Evolutionary conservation across 2,113 vertebrate genomes (phyloP), one percentile per base, ranked within the genome.

Genomic region (Heloderma charlesbogerti): DNA sequence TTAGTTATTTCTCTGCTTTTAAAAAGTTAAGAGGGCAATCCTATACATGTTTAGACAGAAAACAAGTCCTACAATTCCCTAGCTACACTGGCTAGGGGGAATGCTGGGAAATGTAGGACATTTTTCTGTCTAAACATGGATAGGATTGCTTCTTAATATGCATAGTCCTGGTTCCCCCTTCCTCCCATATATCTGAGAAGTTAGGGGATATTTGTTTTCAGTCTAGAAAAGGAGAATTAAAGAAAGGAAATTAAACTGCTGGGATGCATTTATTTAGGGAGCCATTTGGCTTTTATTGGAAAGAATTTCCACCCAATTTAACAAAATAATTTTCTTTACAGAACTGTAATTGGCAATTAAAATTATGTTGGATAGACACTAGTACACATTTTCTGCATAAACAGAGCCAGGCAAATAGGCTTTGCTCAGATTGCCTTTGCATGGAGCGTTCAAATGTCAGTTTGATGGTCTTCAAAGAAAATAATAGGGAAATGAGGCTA

Each of bases 401-500:
- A 93, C 83, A 92, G 92, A 90, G 34, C 91, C 88, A 75, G 87
- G 87, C 40, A 66, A 88, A 87, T 72, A 85, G 57, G 34, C 77
- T 88, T 90, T 0, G 0, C 69, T 94, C 1, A 0, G 84, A 93
- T 63, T 92, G 34, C 94, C 22, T 74, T 45, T 89, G 5, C 94
- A 91, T 92, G 27, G 82, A 0, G 66, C 90, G n/a, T 88, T 48
- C 63, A 80, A 94, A 77, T 84, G 93, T 86, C 90, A 94, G 84
- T 85, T 93, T 29, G 88, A 90, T 77, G 84, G 43, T 89, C 95
- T 86, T 92, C 93, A 91, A 81, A 86, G 84, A 93, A 94, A 89
- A 95, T 95, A 95, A 91, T 95, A 92, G 8, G 10, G 85, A 88
- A 95, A 91, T 93, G 69, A 63, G 71, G 0, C 0, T 92, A 92